phyloP scores from a whole-genome alignment of 2,888 invertebrate genomes.

The Mimachlamys varia region DNA sequence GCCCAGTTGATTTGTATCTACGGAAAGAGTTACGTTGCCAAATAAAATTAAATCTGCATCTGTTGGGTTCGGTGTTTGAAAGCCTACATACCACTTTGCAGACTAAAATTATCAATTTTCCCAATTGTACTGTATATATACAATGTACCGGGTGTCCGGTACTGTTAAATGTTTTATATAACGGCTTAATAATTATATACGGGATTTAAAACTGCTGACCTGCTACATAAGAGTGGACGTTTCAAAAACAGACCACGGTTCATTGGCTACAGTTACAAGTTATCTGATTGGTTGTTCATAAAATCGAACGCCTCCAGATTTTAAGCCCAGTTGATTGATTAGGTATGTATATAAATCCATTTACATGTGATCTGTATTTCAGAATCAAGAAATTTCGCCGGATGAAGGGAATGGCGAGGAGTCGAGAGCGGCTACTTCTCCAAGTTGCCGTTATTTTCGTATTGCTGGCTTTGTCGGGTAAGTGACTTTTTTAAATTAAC shows the following conservation, averaged over 20 bases:
- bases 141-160: too few species aligned
- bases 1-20: too few species aligned
- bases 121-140: too few species aligned
- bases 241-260: not conserved
- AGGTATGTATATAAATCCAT: not conserved
- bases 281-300: not conserved
- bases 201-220: not conserved
- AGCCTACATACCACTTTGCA: too few species aligned
- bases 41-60: too few species aligned
- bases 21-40: too few species aligned
- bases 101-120: too few species aligned
- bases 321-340: not conserved
- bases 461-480: not conserved
- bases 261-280: not conserved
- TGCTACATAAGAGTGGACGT: not conserved
- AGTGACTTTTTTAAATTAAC: not conserved
- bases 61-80: too few species aligned
- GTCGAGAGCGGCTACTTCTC: not conserved
- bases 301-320: not conserved
- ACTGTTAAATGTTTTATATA: not conserved
- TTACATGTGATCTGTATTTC: not conserved
- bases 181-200: not conserved
- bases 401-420: not conserved
- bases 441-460: not conserved
- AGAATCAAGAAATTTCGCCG: not conserved